A percentile compares a stretch with the other conserved stretches of the same genome.
These are phyloP conservation scores for Arrhopalites spinosus DNA, from an alignment of 2,888 invertebrate species.

Conservation along the genomic window DNA sequence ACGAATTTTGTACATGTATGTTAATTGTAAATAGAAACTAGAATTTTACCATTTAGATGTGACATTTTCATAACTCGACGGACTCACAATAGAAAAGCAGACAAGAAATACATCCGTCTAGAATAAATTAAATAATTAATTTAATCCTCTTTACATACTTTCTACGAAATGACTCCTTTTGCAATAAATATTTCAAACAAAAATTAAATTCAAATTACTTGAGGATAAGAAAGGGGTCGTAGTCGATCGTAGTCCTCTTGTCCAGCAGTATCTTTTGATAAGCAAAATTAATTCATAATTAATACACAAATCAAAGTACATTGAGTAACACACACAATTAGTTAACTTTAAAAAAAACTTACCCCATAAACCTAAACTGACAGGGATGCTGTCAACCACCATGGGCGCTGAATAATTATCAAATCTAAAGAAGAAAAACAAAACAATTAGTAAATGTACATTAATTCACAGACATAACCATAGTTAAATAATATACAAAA, in stretches of 20 bases:
- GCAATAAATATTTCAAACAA: too few species aligned
- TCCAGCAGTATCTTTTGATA: slow-evolving; percentile 17
- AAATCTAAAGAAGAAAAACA: slow-evolving; percentile 77
- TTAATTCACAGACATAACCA: neutral
- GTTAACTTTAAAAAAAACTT: slow-evolving; percentile 62
- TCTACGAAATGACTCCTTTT: neutral
- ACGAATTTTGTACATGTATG: neutral
- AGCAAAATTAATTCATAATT: neutral
- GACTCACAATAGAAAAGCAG: slow-evolving; percentile 98
- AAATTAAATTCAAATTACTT: slow-evolving; percentile 62
- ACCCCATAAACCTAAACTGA: slow-evolving; percentile 96
- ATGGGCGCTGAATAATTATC: slow-evolving; percentile 99
- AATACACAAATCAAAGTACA: neutral
- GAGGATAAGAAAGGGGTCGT: slow-evolving; percentile 94
- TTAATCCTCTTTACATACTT: too few species aligned
- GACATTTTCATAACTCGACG: slow-evolving; percentile 99
- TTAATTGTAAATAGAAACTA: neutral
- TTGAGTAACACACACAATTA: neutral
- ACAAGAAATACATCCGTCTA: slow-evolving; percentile 98
- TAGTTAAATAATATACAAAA: neutral
- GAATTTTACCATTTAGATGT: slow-evolving; percentile 85
- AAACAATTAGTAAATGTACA: neutral
- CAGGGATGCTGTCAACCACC: slow-evolving; percentile 97
- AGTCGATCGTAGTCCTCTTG: slow-evolving; percentile 65
- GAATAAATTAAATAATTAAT: slow-evolving; percentile 50